Conservation (phyloP, 2,888 invertebrate species). For the Tethea ocularis region DNA sequence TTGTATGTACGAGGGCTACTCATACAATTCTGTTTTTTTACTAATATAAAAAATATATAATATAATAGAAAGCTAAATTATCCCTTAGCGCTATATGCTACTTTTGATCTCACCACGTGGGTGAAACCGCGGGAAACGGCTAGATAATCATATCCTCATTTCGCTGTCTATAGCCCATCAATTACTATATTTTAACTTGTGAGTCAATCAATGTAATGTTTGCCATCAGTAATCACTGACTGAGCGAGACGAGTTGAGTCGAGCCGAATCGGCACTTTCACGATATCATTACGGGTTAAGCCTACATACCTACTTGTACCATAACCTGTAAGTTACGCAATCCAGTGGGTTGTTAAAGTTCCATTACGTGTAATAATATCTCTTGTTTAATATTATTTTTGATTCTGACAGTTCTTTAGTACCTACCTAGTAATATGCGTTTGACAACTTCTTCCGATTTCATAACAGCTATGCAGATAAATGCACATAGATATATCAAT, state of each 20-base stretch:
- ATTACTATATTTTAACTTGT: background rate
- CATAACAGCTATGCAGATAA: too few species aligned
- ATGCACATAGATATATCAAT: too few species aligned
- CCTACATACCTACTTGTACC: background rate
- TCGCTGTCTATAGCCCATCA: background rate
- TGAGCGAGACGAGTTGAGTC: background rate
- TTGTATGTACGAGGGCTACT: too few species aligned
- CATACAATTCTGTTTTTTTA: too few species aligned
- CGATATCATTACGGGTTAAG: background rate
- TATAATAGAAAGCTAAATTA: too few species aligned
- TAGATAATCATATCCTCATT: background rate
- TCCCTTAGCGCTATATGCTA: too few species aligned
- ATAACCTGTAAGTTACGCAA: slow-evolving; percentile 3
- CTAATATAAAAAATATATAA: too few species aligned
- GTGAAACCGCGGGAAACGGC: background rate
- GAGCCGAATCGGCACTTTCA: slow-evolving; percentile 1
- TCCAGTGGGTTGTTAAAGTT: background rate
- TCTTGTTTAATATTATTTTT: background rate
- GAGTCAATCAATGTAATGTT: background rate
- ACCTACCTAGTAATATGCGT: background rate
- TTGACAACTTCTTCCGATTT: background rate
- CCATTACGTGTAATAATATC: background rate
- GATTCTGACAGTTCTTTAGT: background rate
- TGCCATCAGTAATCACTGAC: background rate
- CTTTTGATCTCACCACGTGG: too few species aligned